phyloP scores from a whole-genome alignment of 2,888 invertebrate genomes.

The Oscheius myriophilus region DNA sequence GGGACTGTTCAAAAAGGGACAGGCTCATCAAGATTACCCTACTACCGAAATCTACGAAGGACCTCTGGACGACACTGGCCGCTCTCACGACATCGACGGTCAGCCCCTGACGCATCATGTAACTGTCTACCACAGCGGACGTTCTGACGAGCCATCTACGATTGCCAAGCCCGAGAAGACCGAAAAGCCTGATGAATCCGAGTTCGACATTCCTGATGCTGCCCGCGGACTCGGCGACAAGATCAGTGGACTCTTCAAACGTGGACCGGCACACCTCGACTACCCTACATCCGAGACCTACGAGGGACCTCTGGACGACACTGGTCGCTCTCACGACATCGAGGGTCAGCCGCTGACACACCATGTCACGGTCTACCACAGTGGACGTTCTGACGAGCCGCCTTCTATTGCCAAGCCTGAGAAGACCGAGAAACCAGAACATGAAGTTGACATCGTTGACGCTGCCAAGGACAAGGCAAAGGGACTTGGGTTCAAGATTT shows the following conservation, averaged over 20 bases:
- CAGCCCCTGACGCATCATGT: slow-evolving; percentile 38
- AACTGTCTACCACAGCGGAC: slow-evolving; percentile 38
- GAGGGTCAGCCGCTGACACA: slow-evolving; percentile 36
- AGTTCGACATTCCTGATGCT: slow-evolving; percentile 21
- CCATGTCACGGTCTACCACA: slow-evolving; percentile 44
- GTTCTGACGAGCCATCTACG: slow-evolving; percentile 25
- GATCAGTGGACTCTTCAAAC: slow-evolving; percentile 50
- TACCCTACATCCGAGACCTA: slow-evolving; percentile 44
- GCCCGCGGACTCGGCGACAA: slow-evolving; percentile 32
- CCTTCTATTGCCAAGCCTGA: neutral
- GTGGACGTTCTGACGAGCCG: slow-evolving; percentile 33
- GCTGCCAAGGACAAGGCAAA: slow-evolving; percentile 9
- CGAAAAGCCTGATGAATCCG: slow-evolving; percentile 6
- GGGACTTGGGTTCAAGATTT: slow-evolving; percentile 33
- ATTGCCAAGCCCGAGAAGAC: slow-evolving; percentile 1
- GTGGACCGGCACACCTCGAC: slow-evolving; percentile 47
- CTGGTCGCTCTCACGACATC: slow-evolving; percentile 22
- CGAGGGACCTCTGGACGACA: slow-evolving; percentile 37
- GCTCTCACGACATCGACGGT: slow-evolving; percentile 31
- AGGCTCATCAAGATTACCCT: slow-evolving; percentile 56
- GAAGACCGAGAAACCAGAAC: neutral
- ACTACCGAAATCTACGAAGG: slow-evolving; percentile 34
- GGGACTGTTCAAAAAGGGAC: slow-evolving; percentile 48
- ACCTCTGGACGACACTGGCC: slow-evolving; percentile 30
- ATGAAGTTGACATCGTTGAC: neutral